Evolutionary conservation across 2,797 vertebrate species (phyloP).

Genomic region (Brachyalestes nurse): DNA sequence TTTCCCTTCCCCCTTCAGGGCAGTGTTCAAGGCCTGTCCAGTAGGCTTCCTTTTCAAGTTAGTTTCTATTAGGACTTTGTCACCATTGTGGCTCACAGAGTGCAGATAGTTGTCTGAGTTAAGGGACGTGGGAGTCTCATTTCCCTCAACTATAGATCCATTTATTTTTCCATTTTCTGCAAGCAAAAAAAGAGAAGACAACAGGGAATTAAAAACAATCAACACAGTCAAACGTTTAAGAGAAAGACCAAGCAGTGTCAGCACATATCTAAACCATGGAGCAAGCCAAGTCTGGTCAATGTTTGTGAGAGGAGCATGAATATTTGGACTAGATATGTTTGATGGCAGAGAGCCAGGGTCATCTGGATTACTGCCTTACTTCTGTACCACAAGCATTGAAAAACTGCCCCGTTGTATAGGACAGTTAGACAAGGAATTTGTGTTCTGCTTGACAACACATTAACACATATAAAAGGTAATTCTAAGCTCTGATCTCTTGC

Average conservation of each 20-base stretch:
- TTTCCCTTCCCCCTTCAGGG: constrained; percentile 81
- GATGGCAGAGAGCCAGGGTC: constrained; percentile 31
- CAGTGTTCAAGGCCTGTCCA: constrained; percentile 73
- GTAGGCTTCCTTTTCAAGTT: constrained; percentile 74
- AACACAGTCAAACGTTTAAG: constrained; percentile 31
- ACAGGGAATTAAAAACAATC: constrained; percentile 15
- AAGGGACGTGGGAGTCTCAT: constrained; percentile 76
- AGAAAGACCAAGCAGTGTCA: constrained; percentile 10
- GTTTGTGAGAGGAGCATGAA: constrained; percentile 27
- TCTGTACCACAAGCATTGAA: background rate
- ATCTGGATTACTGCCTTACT: constrained; percentile 24
- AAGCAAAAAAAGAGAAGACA: constrained; percentile 48
- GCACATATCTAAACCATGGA: constrained; percentile 27
- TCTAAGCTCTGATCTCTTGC: no score
- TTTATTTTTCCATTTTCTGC: constrained; percentile 86
- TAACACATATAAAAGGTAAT: no score
- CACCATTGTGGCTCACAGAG: constrained; percentile 82
- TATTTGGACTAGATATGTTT: constrained; percentile 40
- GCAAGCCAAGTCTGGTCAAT: constrained; percentile 30
- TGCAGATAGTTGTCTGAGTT: constrained; percentile 72
- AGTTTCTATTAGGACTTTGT: constrained; percentile 77
- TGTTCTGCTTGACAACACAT: background rate
- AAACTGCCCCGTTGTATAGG: background rate
- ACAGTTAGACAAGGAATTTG: background rate
- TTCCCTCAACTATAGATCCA: constrained; percentile 80